A percentile compares a stretch with the other conserved stretches of the same genome.
phyloP scores from a whole-genome alignment of 2,888 invertebrate species.

The Drosophila atripex region DNA sequence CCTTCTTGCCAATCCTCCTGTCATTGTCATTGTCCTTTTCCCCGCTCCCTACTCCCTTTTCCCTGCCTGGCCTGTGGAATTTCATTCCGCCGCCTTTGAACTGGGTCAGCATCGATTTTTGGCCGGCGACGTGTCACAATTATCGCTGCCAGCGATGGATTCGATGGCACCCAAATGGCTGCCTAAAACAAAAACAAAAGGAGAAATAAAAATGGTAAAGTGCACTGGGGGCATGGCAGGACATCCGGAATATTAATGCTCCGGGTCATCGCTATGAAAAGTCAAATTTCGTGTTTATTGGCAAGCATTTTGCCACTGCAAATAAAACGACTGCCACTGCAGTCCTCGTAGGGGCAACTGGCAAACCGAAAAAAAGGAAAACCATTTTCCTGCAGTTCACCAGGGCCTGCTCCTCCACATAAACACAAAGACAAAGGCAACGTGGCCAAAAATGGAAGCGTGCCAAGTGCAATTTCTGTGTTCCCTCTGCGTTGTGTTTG shows the following conservation, averaged over 20 bases:
- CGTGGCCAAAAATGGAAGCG: slow-evolving; percentile 76
- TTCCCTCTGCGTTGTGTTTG: slow-evolving; percentile 19
- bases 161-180: slow-evolving; percentile 34
- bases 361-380: slow-evolving; percentile 21
- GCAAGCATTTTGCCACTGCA: slow-evolving; percentile 23
- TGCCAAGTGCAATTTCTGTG: slow-evolving; percentile 61
- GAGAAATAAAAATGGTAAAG: slow-evolving; percentile 1
- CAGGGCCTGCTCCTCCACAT: slow-evolving; percentile 12
- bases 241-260: slow-evolving; percentile 67
- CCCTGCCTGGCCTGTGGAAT: slow-evolving; percentile 12
- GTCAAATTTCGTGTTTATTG: slow-evolving; percentile 42
- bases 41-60: neutral
- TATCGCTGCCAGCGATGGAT: slow-evolving; percentile 53
- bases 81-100: slow-evolving; percentile 52
- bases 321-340: neutral
- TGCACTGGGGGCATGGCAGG: slow-evolving; percentile 40
- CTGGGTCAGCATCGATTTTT: slow-evolving; percentile 79
- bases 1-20: slow-evolving; percentile 6
- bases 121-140: slow-evolving; percentile 72
- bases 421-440: slow-evolving; percentile 27
- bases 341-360: slow-evolving; percentile 3
- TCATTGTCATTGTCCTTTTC: slow-evolving; percentile 29
- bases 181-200: slow-evolving; percentile 20
- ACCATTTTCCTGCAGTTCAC: slow-evolving; percentile 51
- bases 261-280: slow-evolving; percentile 37